Evolutionary conservation across 2,797 vertebrate species (phyloP).

Genomic region (Sus cebifrons): DNA sequence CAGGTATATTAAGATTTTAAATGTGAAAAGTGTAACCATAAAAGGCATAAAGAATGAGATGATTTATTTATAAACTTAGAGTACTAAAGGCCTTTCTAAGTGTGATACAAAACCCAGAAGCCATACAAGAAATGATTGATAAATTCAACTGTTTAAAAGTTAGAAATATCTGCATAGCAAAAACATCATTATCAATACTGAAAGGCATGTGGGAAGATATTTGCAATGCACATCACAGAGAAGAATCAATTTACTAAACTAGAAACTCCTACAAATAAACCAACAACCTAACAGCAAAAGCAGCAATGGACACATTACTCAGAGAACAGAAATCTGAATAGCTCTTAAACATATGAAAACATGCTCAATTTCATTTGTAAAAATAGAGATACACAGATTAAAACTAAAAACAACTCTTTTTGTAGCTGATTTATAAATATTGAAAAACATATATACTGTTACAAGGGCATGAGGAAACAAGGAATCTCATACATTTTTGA

Average conservation of each 20-base stretch:
- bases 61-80: background rate
- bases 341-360: background rate
- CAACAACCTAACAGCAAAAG: background rate
- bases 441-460: background rate
- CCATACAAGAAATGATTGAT: background rate
- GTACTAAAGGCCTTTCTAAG: background rate
- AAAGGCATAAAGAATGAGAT: background rate
- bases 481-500: background rate
- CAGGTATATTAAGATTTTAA: background rate
- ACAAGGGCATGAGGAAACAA: background rate
- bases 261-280: conserved; percentile 37
- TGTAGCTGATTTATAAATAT: background rate
- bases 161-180: background rate
- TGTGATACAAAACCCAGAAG: background rate
- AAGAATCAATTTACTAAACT: background rate
- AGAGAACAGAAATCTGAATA: conserved; percentile 17
- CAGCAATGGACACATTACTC: background rate
- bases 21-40: background rate
- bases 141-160: conserved; percentile 23
- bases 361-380: background rate
- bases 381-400: background rate
- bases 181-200: background rate
- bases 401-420: background rate
- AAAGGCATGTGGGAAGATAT: background rate
- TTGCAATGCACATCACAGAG: background rate